Conservation (phyloP, 2,888 invertebrate genomes). For the Baccha elongata region DNA sequence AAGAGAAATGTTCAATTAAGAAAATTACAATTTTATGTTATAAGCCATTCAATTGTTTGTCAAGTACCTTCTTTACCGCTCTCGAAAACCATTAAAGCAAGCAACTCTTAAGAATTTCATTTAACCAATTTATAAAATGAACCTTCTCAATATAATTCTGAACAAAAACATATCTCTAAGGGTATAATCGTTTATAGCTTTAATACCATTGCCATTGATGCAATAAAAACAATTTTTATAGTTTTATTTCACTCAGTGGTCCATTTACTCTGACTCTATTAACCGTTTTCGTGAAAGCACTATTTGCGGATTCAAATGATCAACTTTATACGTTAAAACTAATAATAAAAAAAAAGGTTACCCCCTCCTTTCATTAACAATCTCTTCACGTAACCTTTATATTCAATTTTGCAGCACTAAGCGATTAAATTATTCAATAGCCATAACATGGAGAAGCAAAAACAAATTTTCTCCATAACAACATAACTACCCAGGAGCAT, state of each 20-base stretch:
- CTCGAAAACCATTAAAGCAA: too few species aligned
- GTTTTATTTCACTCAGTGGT: constrained; percentile 6
- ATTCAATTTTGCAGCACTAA: constrained; percentile 58
- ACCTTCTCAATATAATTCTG: not conserved
- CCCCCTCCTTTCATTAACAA: constrained; percentile 23
- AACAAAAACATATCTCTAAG: not conserved
- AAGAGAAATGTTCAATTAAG: too few species aligned
- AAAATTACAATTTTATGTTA: too few species aligned
- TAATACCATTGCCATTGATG: not conserved
- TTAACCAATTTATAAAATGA: too few species aligned
- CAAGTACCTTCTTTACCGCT: too few species aligned
- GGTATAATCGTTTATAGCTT: not conserved
- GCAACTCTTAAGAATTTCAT: too few species aligned
- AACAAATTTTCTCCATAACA: not conserved
- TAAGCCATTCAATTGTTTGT: too few species aligned
- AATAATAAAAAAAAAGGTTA: not conserved
- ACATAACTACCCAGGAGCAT: constrained; percentile 5
- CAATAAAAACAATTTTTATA: constrained; percentile 10
- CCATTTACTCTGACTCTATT: constrained; percentile 19
- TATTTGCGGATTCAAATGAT: constrained; percentile 22
- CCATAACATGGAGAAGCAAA: constrained; percentile 20
- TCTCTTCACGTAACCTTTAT: constrained; percentile 38
- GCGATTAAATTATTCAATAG: constrained; percentile 64
- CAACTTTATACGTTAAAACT: not conserved
- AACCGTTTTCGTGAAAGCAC: constrained; percentile 1